These are phyloP conservation scores for Equus quagga DNA, from an alignment of 2,113 vertebrate genomes.

Conservation along the genomic window DNA sequence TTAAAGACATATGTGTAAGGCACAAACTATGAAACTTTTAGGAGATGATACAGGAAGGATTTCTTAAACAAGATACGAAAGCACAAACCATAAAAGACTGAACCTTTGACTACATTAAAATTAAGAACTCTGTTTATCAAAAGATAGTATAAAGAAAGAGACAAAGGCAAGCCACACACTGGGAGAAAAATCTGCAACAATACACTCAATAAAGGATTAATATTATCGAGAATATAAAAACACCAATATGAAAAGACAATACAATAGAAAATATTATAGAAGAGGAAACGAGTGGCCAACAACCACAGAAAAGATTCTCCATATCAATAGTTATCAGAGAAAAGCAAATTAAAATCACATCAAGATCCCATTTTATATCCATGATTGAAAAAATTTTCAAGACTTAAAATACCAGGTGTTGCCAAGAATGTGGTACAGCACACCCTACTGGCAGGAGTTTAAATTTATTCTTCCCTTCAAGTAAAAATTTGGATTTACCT, in stretches of 20 bases:
- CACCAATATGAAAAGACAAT: not conserved
- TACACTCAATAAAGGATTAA: not conserved
- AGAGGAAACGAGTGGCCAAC: not conserved
- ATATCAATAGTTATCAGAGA: not conserved
- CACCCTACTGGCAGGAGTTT: conserved; percentile 37
- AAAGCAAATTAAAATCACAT: conserved; percentile 46
- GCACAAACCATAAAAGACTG: not conserved
- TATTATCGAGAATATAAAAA: not conserved
- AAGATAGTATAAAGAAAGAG: not conserved
- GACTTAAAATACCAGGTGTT: not conserved
- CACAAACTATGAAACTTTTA: not conserved
- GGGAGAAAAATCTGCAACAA: not conserved
- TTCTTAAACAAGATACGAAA: conserved; percentile 25
- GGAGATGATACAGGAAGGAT: not conserved
- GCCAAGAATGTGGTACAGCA: conserved; percentile 50
- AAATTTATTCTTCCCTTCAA: not conserved
- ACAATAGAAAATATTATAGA: conserved; percentile 25
- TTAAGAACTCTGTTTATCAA: not conserved
- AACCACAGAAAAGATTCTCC: not conserved
- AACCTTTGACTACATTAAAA: conserved; percentile 33
- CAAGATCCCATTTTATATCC: not conserved
- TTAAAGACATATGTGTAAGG: not conserved
- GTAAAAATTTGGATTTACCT: conserved; percentile 30
- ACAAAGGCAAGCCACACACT: not conserved
- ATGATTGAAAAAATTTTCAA: not conserved